phyloP scores from a whole-genome alignment of 1,140 invertebrate genomes.

The Lepidurus apus region DNA sequence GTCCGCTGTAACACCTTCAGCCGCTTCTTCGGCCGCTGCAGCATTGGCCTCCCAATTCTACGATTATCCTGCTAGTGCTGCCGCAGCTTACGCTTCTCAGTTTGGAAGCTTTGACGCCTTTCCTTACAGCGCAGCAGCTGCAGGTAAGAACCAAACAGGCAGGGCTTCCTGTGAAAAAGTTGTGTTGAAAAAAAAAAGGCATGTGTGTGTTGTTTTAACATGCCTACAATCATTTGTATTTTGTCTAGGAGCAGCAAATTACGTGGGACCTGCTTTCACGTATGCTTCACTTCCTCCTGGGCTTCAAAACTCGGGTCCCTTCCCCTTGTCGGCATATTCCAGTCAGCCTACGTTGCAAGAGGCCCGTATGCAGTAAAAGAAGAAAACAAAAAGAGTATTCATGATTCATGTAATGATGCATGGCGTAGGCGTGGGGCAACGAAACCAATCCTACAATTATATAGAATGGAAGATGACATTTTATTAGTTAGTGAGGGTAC shows the following conservation, averaged over 20 bases:
- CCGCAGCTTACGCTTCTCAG: constrained; percentile 29
- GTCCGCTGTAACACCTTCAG: constrained; percentile 24
- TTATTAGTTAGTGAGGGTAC: not conserved
- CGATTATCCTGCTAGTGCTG: constrained; percentile 30
- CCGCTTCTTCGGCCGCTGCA: constrained; percentile 27
- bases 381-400: not conserved
- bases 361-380: constrained; percentile 1
- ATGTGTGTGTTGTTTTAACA: not conserved
- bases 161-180: not conserved
- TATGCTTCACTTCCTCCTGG: constrained; percentile 17
- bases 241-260: constrained; percentile 1
- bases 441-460: not conserved
- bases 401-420: not conserved
- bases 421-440: not conserved
- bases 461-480: not conserved
- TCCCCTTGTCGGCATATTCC: constrained; percentile 6
- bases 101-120: constrained; percentile 32
- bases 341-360: constrained; percentile 18
- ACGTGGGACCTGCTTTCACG: not conserved
- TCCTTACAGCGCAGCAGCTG: constrained; percentile 29
- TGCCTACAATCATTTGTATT: not conserved
- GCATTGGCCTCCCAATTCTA: constrained; percentile 33
- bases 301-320: not conserved
- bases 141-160: not conserved
- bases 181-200: not conserved